Conservation (phyloP, 2,797 vertebrate species). For the Stomatorhinus walkeri region DNA sequence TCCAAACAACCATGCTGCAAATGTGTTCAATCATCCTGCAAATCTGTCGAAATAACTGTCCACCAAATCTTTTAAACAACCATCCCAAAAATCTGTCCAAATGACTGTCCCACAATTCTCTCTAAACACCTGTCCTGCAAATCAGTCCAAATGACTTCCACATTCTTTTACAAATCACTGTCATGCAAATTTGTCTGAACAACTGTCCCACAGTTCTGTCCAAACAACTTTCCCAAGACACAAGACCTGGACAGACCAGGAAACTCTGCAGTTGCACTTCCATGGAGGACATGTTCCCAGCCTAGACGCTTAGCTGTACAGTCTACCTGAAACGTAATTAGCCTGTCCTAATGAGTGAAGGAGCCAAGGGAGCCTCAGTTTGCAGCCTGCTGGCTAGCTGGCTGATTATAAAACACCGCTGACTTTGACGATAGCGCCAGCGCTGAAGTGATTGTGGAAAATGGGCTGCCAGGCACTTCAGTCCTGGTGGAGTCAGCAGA, state of each 20-base stretch:
- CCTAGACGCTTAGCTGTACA: slow-evolving; percentile 57
- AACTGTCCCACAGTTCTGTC: not conserved
- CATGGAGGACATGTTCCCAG: slow-evolving; percentile 20
- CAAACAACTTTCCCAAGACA: not conserved
- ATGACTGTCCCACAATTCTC: not conserved
- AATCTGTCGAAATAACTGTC: not conserved
- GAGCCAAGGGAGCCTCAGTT: slow-evolving; percentile 34
- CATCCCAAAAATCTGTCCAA: not conserved
- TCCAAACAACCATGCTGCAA: not conserved
- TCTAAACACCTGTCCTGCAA: not conserved
- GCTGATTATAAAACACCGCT: not conserved
- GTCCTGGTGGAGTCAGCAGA: not conserved
- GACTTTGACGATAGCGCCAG: not conserved
- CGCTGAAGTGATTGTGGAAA: not conserved
- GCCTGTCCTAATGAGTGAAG: slow-evolving; percentile 47
- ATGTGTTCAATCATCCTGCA: not conserved
- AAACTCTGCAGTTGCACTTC: not conserved
- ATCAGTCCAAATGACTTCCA: not conserved
- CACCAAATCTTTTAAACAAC: not conserved
- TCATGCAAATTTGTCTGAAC: not conserved
- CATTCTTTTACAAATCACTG: not conserved
- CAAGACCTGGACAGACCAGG: not conserved
- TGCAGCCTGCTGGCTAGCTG: slow-evolving; percentile 14
- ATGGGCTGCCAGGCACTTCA: not conserved
- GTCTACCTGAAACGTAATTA: slow-evolving; percentile 68